phyloP scores from a whole-genome alignment of 2,888 invertebrate genomes.

The Xanthia icteritia region DNA sequence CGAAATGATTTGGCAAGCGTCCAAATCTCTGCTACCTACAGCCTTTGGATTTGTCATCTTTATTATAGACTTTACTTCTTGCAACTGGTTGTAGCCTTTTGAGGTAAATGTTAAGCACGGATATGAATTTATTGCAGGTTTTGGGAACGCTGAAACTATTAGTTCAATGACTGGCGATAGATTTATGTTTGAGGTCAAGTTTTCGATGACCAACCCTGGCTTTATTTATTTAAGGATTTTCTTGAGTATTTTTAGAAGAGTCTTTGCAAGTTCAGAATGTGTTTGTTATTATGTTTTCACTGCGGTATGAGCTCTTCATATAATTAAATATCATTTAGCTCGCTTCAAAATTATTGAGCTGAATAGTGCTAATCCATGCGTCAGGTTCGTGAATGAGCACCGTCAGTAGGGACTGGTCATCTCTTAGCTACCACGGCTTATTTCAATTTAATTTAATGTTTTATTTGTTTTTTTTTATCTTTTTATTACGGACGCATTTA shows the following conservation, averaged over 20 bases:
- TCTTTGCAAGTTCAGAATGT: background rate
- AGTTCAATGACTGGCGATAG: conserved; percentile 9
- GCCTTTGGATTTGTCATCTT: conserved; percentile 73
- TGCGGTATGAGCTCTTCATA: background rate
- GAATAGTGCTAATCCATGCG: no score
- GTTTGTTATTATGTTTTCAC: background rate
- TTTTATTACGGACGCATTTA: no score
- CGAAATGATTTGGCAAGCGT: conserved; percentile 77
- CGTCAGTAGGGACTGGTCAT: no score
- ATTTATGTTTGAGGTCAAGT: conserved; percentile 23
- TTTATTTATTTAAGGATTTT: background rate
- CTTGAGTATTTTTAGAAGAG: background rate
- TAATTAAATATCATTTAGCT: no score
- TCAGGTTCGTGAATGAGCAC: no score
- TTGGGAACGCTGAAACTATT: conserved; percentile 8
- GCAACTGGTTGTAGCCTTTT: conserved; percentile 59
- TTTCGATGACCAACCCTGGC: background rate
- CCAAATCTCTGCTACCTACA: conserved; percentile 74
- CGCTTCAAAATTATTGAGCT: no score
- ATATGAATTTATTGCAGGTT: conserved; percentile 34
- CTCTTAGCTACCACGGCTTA: no score
- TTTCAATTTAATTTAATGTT: no score
- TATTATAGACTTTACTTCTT: conserved; percentile 73
- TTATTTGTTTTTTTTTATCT: no score
- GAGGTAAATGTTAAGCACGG: conserved; percentile 59